Evolutionary conservation across 2,888 invertebrate species (phyloP), one percentile per base, ranked within the genome.

Genomic region (Trissonchulus sp.): DNA sequence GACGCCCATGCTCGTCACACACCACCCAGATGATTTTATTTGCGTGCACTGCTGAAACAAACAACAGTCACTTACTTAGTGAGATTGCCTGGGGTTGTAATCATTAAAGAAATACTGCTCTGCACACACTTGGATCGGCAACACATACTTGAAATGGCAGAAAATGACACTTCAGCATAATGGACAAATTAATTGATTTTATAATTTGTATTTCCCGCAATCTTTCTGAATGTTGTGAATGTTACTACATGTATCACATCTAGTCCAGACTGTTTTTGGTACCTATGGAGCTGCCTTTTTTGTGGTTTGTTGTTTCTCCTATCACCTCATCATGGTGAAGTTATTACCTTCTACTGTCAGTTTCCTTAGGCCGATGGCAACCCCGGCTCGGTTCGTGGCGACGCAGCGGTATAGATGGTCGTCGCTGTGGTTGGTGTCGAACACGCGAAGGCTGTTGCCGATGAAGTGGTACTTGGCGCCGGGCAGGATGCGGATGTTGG

Each of bases 351-450:
- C 35, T 3, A 84, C 80, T 1, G 77, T 77, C 3, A 83, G 77
- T 34, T 77, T 78, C 62, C 83, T 77, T 2, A 78, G 75, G 3
- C 81, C 83, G 71, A 82, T 79, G 2, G 82, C 81, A 48, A 81
- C 80, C 15, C 83, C 85, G 63, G 84, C 84, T 68, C 83, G 83
- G 75, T 83, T 83, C 73, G 82, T 81, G 2, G 85, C 85, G 30
- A 82, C 79, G 77, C 85, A 86, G 36, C 83, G 81, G 75, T 85
- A 85, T 77, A 80, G 82, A 35, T 84, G 84, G 74, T 81, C 79
- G 77, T 84, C 79, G 18, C 77, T 75, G 63, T 75, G 71, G 30
- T 78, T 37, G 74, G 82, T 79, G 75, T 84, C 81, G 65, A 79
- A 76, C 68, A 82, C 82, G 18, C 79, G 80, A 63, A 82, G 76